A percentile compares a stretch with the other conserved stretches of the same genome.
phyloP scores from a whole-genome alignment of 2,888 invertebrate species.

The Drosophila yooni region DNA sequence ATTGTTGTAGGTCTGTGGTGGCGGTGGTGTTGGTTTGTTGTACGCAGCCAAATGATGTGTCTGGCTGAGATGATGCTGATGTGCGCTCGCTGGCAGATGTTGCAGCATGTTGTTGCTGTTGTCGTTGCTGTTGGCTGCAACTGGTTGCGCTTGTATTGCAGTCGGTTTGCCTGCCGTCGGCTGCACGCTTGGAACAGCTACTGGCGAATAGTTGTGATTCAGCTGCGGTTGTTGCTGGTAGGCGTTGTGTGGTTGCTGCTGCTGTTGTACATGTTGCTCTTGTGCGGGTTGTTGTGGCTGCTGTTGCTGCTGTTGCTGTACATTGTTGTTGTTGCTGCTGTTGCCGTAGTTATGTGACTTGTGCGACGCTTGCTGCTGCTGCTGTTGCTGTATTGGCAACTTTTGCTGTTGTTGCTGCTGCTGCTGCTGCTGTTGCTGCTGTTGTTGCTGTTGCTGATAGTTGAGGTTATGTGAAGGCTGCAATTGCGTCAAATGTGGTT shows the following conservation, averaged over 20 bases:
- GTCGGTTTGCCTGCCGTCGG: conserved; percentile 9
- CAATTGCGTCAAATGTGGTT: conserved; percentile 60
- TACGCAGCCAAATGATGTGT: conserved; percentile 83
- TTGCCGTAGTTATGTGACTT: conserved; percentile 53
- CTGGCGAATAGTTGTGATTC: conserved; percentile 67
- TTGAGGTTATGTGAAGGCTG: conserved; percentile 59
- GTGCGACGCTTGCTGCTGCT: conserved; percentile 56
- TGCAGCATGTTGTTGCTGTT: conserved; percentile 71
- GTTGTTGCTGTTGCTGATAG: conserved; percentile 52
- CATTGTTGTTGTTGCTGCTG: conserved; percentile 36
- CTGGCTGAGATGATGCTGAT: conserved; percentile 81
- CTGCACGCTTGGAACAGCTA: conserved; percentile 44
- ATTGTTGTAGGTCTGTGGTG: conserved; percentile 82
- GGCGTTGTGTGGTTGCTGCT: conserved; percentile 39
- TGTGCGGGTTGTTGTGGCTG: conserved; percentile 38
- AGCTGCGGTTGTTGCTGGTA: conserved; percentile 54
- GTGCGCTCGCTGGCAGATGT: conserved; percentile 58
- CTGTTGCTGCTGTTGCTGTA: conserved; percentile 39
- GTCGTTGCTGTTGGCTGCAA: conserved; percentile 43
- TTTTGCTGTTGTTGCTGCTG: conserved; percentile 47
- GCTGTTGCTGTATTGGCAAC: conserved; percentile 24
- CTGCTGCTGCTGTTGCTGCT: conserved; percentile 41
- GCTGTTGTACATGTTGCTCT: conserved; percentile 41
- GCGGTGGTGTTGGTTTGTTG: conserved; percentile 81
- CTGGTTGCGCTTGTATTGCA: conserved; percentile 36